Conservation (phyloP, 2,888 invertebrate genomes). For the Aporophyla lueneburgensis region DNA sequence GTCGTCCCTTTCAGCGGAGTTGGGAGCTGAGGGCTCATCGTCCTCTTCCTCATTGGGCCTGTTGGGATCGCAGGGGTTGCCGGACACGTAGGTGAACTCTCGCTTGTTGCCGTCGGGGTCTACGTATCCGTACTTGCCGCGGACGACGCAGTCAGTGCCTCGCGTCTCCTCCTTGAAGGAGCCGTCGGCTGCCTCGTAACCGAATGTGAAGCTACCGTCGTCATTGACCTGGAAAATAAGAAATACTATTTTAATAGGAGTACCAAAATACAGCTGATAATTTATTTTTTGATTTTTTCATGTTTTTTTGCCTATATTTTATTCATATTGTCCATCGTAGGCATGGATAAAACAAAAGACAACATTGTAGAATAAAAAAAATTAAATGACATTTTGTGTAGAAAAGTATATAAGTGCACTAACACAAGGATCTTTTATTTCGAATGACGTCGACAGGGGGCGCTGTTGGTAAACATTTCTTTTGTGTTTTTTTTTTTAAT, state of each 20-base stretch:
- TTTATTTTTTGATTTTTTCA: not conserved
- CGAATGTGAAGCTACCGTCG: slow-evolving; percentile 96
- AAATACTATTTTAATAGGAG: not conserved
- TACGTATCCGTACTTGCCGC: slow-evolving; percentile 96
- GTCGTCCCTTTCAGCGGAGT: slow-evolving; percentile 91
- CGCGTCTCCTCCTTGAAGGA: slow-evolving; percentile 96
- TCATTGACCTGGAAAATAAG: slow-evolving; percentile 91
- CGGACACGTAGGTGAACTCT: slow-evolving; percentile 96
- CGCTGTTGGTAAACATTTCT: no score
- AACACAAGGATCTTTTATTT: no score
- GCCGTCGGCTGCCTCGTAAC: slow-evolving; percentile 96
- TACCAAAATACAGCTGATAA: not conserved
- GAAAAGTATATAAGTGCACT: no score
- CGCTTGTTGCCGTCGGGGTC: slow-evolving; percentile 96
- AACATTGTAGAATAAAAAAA: no score
- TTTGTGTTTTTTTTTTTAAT: no score
- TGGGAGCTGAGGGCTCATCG: slow-evolving; percentile 89
- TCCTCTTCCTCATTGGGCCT: slow-evolving; percentile 93
- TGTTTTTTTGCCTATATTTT: not conserved
- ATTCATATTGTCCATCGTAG: not conserved
- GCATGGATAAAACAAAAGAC: not conserved
- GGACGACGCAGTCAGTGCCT: slow-evolving; percentile 96
- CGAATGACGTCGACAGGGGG: no score
- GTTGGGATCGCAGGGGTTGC: slow-evolving; percentile 96
- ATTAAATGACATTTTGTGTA: no score